Conservation (phyloP, 2,888 invertebrate genomes). For the Athripsodes cinereus region DNA sequence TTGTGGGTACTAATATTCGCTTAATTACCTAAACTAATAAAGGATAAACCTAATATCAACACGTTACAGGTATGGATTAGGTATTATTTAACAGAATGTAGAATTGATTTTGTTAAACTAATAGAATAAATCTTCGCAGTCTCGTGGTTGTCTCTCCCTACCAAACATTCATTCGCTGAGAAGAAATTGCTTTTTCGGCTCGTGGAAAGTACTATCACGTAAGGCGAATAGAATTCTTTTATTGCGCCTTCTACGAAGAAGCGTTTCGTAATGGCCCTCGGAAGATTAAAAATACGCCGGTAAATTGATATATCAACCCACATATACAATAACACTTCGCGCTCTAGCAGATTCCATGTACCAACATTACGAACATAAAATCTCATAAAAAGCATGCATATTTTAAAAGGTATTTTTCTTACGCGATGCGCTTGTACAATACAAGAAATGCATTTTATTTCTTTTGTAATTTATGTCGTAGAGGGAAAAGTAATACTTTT, state of each 20-base stretch:
- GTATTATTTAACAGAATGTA: too few relatives aligned
- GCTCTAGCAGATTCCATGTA: conserved; percentile 11
- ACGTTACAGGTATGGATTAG: too few relatives aligned
- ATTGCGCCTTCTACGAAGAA: conserved; percentile 13
- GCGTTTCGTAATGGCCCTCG: conserved; percentile 23
- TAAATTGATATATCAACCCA: conserved; percentile 25
- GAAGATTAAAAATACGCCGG: conserved; percentile 27
- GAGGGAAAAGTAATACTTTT: too few relatives aligned
- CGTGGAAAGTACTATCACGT: conserved; percentile 16
- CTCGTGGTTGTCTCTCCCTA: background rate
- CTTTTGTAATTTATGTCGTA: background rate
- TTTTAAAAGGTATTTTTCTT: conserved; percentile 6
- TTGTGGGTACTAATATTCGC: too few relatives aligned
- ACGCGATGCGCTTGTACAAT: background rate
- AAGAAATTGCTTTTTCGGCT: conserved; percentile 24
- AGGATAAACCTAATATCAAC: too few relatives aligned
- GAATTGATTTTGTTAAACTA: too few relatives aligned
- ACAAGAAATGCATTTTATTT: background rate
- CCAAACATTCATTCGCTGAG: conserved; percentile 12
- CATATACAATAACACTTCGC: conserved; percentile 4
- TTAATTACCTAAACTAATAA: too few relatives aligned
- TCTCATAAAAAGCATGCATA: conserved; percentile 12
- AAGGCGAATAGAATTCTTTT: conserved; percentile 15
- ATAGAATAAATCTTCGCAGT: too few relatives aligned
- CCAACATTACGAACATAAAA: conserved; percentile 5